A percentile compares a stretch with the other conserved stretches of the same genome.
phyloP scores from a whole-genome alignment of 2,888 invertebrate genomes.

The Drosophila setosimentum region DNA sequence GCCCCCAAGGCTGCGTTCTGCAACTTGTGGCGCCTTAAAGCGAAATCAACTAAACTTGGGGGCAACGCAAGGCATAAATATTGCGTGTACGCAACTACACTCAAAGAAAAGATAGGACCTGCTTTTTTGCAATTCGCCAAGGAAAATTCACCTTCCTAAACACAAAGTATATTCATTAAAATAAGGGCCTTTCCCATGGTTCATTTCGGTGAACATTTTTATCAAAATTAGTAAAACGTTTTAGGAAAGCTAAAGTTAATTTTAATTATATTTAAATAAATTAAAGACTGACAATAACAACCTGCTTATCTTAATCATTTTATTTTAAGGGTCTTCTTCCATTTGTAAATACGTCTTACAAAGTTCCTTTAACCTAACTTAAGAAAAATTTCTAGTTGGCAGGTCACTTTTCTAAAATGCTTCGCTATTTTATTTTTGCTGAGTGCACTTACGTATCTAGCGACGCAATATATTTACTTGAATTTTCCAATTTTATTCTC shows the following conservation, averaged over 20 bases:
- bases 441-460: conserved; percentile 16
- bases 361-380: no score
- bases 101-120: background rate
- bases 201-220: no score
- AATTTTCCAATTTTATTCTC: conserved; percentile 56
- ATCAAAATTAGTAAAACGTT: no score
- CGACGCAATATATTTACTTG: conserved; percentile 17
- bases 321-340: background rate
- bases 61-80: conserved; percentile 57
- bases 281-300: background rate
- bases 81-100: conserved; percentile 43
- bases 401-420: background rate
- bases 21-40: conserved; percentile 66
- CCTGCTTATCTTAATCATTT: accelerated
- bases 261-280: background rate
- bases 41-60: conserved; percentile 34
- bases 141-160: no score
- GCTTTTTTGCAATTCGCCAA: no score
- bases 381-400: no score
- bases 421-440: background rate
- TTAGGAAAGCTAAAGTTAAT: no score
- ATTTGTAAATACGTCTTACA: no score
- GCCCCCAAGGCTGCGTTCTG: conserved; percentile 30
- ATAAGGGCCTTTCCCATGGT: no score
- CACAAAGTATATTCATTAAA: no score